Base-by-base conservation (phyloP, 2,888 invertebrate species). In the Archaeoteleia sp. region DNA sequence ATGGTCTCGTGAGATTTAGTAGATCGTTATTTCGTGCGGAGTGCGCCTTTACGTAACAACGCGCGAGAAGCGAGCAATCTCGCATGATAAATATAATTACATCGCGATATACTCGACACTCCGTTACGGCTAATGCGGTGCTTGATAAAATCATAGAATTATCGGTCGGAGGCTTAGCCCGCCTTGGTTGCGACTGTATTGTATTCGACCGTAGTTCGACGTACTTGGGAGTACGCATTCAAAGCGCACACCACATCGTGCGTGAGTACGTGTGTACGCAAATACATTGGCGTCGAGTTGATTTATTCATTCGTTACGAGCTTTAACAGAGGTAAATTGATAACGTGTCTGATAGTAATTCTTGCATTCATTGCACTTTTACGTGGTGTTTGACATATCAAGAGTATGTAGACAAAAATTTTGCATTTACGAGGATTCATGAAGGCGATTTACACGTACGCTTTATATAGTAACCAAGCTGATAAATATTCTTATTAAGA, bases 61-160 rank as follows among this genome's bases (percentile, higher is more conserved):
- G 17, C 39, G 20, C 17, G 20, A 34, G 23, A 25, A 46, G 34
- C 23, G 20, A 54, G 34, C 25, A 34, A 20, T 30, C 23, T 25
- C 39, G 35, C 30, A 53, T 53, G 62, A 62, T 58, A 51, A 57
- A 67, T 55, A 60, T 55, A 67, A 60, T 67, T 67, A 67, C 49
- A 66, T 60, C 58, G 35, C 46, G 58, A 66, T 60, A 60, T 40
- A 48, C 51, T 58, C 58, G 65, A 60, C 49, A 60, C 66, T 60
- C 60, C 49, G 66, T 65, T 65, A 51, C 34, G 48, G 39, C 54
- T 60, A 61, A 61, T 67, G 51, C 46, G 15, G 43, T 1, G 29
- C 27, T 27, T 32, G 73, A 73, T 72, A 73, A 73, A 72, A 73
- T 73, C 74, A 25, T 39, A 37, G 30, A 69, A 69, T 72, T 71